Evolutionary conservation across 2,888 invertebrate species (phyloP).

Genomic region (Tipula confusa): DNA sequence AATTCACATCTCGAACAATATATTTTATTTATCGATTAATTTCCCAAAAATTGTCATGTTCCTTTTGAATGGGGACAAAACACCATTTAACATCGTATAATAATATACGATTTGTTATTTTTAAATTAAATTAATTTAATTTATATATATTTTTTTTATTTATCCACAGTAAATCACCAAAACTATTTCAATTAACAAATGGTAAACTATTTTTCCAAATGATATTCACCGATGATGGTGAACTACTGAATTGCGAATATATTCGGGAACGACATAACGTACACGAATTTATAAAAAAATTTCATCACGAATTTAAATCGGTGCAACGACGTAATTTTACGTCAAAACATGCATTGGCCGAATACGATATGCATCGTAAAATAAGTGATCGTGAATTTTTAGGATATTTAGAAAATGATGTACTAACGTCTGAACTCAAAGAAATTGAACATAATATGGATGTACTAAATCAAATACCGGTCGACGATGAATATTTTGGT

Average conservation of each 20-base stretch:
- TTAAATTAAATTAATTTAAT: background rate
- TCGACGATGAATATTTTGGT: slow-evolving; percentile 34
- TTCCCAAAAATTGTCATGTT: background rate
- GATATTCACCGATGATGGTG: slow-evolving; percentile 52
- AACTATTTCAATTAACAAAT: slow-evolving; percentile 55
- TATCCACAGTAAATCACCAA: slow-evolving; percentile 46
- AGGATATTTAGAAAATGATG: slow-evolving; percentile 33
- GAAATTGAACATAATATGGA: slow-evolving; percentile 35
- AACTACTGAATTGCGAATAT: slow-evolving; percentile 56
- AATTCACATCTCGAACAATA: background rate
- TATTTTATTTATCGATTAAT: slow-evolving; percentile 3
- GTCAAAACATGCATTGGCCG: slow-evolving; percentile 32
- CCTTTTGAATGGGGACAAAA: slow-evolving; percentile 12
- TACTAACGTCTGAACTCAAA: slow-evolving; percentile 32
- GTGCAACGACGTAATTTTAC: slow-evolving; percentile 35
- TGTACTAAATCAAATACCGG: slow-evolving; percentile 32
- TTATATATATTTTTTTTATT: background rate
- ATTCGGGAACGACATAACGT: slow-evolving; percentile 48
- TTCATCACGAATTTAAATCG: slow-evolving; percentile 47
- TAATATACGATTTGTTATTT: background rate
- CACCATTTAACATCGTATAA: background rate
- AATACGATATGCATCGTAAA: slow-evolving; percentile 33
- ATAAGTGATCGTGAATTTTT: slow-evolving; percentile 35
- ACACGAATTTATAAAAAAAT: slow-evolving; percentile 50
- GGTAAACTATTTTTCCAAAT: slow-evolving; percentile 55